Evolutionary conservation across 2,113 vertebrate genomes (phyloP), one percentile per base, ranked within the genome.

Genomic region (Solenodon paradoxus): DNA sequence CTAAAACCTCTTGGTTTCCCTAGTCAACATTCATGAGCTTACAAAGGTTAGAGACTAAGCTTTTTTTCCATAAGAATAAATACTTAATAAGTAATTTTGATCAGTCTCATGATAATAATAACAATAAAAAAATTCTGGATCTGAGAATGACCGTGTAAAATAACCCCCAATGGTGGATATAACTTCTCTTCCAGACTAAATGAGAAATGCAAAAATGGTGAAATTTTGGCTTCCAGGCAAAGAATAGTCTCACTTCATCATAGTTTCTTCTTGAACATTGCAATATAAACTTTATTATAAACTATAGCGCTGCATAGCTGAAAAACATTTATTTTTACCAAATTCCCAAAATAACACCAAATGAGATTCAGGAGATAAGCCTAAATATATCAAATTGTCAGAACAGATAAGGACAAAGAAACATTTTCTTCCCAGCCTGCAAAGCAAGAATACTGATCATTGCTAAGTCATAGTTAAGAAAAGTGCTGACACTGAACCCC

Each of bases 371-470:
- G 96, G 88, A 93, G 89, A 95, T 94, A 96, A 97, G 95, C 86
- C 83, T 92, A 97, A 97, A 96, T 97, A 96, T 95, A 97, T 95
- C 96, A 96, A 81, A 96, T 88, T 94, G 89, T 97, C 93, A 87
- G 79, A 94, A 92, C 30, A 77, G 74, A 95, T 94, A 94, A 40
- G 69, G 82, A 94, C 93, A 97, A 96, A 97, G 87, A 87, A 87
- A 47, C 35, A 95, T 40, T 95, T 81, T 74, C 61, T 51, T 79
- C 49, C 0, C 7, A 84, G 89, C 20, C 47, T 90, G 75, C 64
- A 81, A 89, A 85, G 55, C 32, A 72, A 93, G 95, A 97, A 93
- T 92, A 95, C 92, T 95, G 92, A 97, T 93, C 82, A 64, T 40
- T 68, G 86, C 49, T 24, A 94, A 94, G 79, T 92, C 71, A 66